These are phyloP conservation scores for Netelia inedita DNA, from an alignment of 2,888 invertebrate genomes.

Conservation along the genomic window DNA sequence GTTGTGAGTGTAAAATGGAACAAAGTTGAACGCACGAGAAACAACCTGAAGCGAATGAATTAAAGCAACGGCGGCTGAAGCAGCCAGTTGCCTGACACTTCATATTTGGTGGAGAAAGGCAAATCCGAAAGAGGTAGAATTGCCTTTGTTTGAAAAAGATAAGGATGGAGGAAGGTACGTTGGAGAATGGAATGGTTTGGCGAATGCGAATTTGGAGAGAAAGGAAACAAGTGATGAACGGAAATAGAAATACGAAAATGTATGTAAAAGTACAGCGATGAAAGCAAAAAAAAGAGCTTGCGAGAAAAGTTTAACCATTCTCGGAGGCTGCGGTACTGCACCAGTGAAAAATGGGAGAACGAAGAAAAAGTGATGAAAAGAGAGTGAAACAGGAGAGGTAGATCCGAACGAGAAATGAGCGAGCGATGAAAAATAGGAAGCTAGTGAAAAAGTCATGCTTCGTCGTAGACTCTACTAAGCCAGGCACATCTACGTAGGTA, in stretches of 20 bases:
- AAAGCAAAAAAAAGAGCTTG: conserved; percentile 55
- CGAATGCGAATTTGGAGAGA: not conserved
- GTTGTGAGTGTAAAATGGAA: conserved; percentile 1
- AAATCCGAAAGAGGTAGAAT: conserved; percentile 68
- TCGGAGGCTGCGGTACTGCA: conserved; percentile 74
- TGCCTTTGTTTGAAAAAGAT: conserved; percentile 11
- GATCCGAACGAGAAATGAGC: conserved; percentile 41
- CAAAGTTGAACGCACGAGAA: conserved; percentile 20
- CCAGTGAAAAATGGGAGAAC: conserved; percentile 66
- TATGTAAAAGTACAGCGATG: conserved; percentile 1
- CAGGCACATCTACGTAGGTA: conserved; percentile 9
- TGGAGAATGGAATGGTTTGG: not conserved
- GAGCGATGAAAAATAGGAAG: too few relatives aligned
- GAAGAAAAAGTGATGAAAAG: conserved; percentile 37
- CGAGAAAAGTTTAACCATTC: conserved; percentile 79
- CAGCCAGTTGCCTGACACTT: conserved; percentile 71
- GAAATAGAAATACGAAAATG: conserved; percentile 15
- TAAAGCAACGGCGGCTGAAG: conserved; percentile 65
- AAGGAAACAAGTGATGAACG: conserved; percentile 24
- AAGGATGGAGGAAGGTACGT: not conserved
- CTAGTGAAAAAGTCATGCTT: conserved; percentile 47
- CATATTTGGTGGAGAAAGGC: conserved; percentile 74
- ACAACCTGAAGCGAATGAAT: conserved; percentile 51
- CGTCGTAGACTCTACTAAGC: conserved; percentile 71
- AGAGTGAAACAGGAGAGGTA: conserved; percentile 50